Conservation (phyloP, 2,113 vertebrate species). For the Triplophysa tibetana region DNA sequence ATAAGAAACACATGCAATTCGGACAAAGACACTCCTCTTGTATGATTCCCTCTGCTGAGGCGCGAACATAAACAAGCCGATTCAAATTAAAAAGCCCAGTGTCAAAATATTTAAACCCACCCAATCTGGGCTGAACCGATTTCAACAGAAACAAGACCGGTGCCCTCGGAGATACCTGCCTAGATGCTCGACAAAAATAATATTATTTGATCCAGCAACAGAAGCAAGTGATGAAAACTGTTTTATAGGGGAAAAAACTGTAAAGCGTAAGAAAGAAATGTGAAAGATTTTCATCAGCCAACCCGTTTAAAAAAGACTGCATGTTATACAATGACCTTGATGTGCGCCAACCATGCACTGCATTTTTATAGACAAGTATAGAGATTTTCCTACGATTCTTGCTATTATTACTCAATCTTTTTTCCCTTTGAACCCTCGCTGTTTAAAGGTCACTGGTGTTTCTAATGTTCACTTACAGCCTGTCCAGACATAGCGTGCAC, state of each 20-base stretch:
- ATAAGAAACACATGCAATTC: constrained; percentile 60
- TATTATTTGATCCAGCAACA: constrained; percentile 44
- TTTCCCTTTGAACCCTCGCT: neutral
- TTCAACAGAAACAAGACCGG: constrained; percentile 44
- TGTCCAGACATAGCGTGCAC: neutral
- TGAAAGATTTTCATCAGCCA: constrained; percentile 33
- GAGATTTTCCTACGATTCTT: constrained; percentile 1
- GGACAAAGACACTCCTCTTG: constrained; percentile 55
- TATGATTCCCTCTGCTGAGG: constrained; percentile 55
- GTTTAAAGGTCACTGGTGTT: constrained; percentile 18
- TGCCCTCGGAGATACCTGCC: constrained; percentile 46
- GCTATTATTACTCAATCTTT: neutral
- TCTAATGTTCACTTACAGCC: neutral
- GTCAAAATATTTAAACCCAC: constrained; percentile 60
- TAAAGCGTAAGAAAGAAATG: constrained; percentile 14
- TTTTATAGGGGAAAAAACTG: constrained; percentile 26
- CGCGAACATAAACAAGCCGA: constrained; percentile 58
- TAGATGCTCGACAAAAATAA: constrained; percentile 36
- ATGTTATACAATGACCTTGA: neutral
- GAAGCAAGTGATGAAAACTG: constrained; percentile 34
- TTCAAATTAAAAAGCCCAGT: constrained; percentile 57
- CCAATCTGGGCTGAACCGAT: constrained; percentile 47
- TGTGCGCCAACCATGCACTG: neutral
- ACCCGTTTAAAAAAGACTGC: neutral
- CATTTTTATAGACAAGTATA: neutral